These are phyloP conservation scores for Rallus limicola DNA, from an alignment of 2,113 vertebrate genomes.

Conservation along the genomic window DNA sequence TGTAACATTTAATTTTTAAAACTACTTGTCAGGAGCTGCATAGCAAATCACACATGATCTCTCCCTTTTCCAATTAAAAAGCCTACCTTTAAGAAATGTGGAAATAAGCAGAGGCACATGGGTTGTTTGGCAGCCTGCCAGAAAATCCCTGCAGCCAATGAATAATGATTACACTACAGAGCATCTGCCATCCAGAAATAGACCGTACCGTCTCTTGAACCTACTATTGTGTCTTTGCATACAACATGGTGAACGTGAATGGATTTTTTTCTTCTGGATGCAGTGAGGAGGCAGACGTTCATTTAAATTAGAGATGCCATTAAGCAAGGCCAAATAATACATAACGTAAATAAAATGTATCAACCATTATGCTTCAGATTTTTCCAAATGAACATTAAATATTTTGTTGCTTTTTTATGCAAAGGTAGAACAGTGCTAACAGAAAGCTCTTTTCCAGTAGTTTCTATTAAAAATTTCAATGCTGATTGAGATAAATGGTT, in stretches of 20 bases:
- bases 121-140: slow-evolving; percentile 68
- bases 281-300: slow-evolving; percentile 33
- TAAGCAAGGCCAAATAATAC: slow-evolving; percentile 43
- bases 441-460: neutral
- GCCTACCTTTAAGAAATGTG: slow-evolving; percentile 67
- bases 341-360: neutral
- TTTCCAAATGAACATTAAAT: neutral
- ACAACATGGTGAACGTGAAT: slow-evolving; percentile 56
- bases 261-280: slow-evolving; percentile 64
- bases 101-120: slow-evolving; percentile 74
- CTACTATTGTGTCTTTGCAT: slow-evolving; percentile 62
- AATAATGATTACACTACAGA: slow-evolving; percentile 46
- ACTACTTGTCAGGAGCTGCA: slow-evolving; percentile 64
- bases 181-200: slow-evolving; percentile 74
- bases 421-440: neutral
- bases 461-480: neutral
- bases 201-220: slow-evolving; percentile 51
- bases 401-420: neutral
- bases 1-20: slow-evolving; percentile 49
- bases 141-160: slow-evolving; percentile 61
- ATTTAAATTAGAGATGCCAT: slow-evolving; percentile 68
- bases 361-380: neutral
- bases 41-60: slow-evolving; percentile 62
- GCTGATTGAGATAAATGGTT: neutral
- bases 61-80: slow-evolving; percentile 70